phyloP scores from a whole-genome alignment of 2,113 vertebrate species.

The Benitochromis conjunctus region DNA sequence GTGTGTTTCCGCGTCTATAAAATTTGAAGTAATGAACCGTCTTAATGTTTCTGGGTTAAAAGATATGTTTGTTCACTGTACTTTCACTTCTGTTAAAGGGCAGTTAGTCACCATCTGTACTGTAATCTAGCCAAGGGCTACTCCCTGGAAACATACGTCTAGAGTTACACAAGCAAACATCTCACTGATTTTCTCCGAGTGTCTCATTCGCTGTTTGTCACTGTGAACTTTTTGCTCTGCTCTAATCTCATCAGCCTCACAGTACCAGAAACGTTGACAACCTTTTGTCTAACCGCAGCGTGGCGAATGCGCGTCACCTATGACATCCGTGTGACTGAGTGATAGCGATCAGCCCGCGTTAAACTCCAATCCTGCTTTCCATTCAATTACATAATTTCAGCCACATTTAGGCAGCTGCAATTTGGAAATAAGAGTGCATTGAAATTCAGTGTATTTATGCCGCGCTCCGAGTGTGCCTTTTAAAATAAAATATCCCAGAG shows the following conservation, averaged over 20 bases:
- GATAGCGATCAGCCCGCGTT: not conserved
- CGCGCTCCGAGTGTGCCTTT: slow-evolving; percentile 12
- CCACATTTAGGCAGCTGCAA: not conserved
- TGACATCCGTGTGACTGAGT: not conserved
- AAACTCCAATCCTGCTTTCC: not conserved
- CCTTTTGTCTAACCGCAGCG: slow-evolving; percentile 12
- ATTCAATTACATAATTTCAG: slow-evolving; percentile 7
- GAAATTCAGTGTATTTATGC: slow-evolving; percentile 3
- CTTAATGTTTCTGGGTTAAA: not conserved
- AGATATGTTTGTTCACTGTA: not conserved
- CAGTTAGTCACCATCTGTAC: not conserved
- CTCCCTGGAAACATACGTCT: slow-evolving; percentile 39
- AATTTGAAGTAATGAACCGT: not conserved
- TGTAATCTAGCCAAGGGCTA: not conserved
- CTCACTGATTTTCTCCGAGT: not conserved
- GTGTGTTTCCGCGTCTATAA: not conserved
- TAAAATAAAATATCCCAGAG: slow-evolving; percentile 56
- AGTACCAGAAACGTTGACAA: not conserved
- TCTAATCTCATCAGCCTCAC: not conserved
- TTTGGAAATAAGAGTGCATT: slow-evolving; percentile 14
- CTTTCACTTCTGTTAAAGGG: not conserved
- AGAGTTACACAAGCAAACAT: slow-evolving; percentile 13
- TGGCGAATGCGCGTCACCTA: not conserved
- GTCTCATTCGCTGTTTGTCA: not conserved
- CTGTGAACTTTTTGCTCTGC: slow-evolving; percentile 1